phyloP scores from a whole-genome alignment of 1,140 invertebrate species.

The Temnothorax nylanderi region DNA sequence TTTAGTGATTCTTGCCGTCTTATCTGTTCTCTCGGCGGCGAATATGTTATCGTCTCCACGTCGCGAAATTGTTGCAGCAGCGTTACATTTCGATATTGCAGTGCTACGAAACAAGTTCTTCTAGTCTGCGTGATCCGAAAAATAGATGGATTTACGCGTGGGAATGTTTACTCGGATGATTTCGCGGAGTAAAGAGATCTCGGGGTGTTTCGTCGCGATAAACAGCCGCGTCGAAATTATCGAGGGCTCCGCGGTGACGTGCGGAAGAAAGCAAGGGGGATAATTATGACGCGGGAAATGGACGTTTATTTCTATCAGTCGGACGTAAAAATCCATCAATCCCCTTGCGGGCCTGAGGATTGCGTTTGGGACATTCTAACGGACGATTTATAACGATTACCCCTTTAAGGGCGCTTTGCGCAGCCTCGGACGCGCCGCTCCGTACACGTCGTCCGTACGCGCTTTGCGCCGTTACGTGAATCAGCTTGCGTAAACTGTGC shows the following conservation, averaged over 20 bases:
- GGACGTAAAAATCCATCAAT: constrained; percentile 36
- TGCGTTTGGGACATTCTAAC: neutral
- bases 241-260: neutral
- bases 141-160: neutral
- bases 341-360: neutral
- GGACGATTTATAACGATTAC: constrained; percentile 50
- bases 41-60: neutral
- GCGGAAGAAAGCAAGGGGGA: neutral
- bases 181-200: neutral
- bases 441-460: neutral
- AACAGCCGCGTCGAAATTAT: neutral
- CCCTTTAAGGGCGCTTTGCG: constrained; percentile 33
- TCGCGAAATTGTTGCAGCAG: neutral
- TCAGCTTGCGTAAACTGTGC: neutral
- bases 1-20: constrained; percentile 20
- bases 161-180: no score
- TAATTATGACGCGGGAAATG: constrained; percentile 33
- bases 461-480: constrained; percentile 15
- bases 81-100: neutral
- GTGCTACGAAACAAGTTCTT: neutral
- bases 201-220: neutral
- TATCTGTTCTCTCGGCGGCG: neutral
- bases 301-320: constrained; percentile 48
- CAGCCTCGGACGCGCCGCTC: neutral
- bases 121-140: neutral